phyloP scores from a whole-genome alignment of 1,140 invertebrate species.

The Cotesia typhae region DNA sequence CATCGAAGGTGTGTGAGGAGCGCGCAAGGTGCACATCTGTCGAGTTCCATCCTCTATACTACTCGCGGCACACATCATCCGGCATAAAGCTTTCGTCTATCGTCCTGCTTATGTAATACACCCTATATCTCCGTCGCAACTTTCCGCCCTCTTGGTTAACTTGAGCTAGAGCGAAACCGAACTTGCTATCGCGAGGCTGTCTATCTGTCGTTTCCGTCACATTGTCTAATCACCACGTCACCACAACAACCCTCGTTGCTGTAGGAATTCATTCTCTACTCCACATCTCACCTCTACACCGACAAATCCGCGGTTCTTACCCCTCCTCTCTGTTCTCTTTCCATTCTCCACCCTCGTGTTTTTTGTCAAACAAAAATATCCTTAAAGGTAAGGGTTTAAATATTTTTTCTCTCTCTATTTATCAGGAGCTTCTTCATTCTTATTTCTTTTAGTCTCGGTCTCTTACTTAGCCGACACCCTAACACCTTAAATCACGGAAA shows the following conservation, averaged over 20 bases:
- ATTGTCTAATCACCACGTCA: slow-evolving; percentile 58
- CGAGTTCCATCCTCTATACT: slow-evolving; percentile 53
- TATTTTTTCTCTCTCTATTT: slow-evolving; percentile 22
- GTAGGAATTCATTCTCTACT: background rate
- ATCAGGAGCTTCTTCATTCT: background rate
- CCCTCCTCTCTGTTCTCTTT: background rate
- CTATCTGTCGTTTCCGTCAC: slow-evolving; percentile 36
- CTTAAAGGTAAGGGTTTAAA: background rate
- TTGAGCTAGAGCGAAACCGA: no score
- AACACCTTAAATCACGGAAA: slow-evolving; percentile 37
- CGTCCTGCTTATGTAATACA: slow-evolving; percentile 29
- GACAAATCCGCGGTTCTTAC: slow-evolving; percentile 27
- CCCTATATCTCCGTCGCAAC: slow-evolving; percentile 42
- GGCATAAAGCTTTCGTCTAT: slow-evolving; percentile 30
- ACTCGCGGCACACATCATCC: slow-evolving; percentile 41
- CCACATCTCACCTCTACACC: slow-evolving; percentile 22
- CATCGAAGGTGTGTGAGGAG: slow-evolving; percentile 4
- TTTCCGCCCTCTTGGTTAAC: slow-evolving; percentile 32
- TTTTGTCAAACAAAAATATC: background rate
- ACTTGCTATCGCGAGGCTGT: slow-evolving; percentile 42
- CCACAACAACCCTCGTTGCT: background rate
- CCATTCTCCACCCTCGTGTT: background rate
- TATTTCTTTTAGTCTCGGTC: slow-evolving; percentile 11
- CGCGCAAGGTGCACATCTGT: slow-evolving; percentile 56
- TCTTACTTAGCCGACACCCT: slow-evolving; percentile 2